These are phyloP conservation scores for Malurus melanocephalus DNA, from an alignment of 2,113 vertebrate species.

Conservation along the genomic window DNA sequence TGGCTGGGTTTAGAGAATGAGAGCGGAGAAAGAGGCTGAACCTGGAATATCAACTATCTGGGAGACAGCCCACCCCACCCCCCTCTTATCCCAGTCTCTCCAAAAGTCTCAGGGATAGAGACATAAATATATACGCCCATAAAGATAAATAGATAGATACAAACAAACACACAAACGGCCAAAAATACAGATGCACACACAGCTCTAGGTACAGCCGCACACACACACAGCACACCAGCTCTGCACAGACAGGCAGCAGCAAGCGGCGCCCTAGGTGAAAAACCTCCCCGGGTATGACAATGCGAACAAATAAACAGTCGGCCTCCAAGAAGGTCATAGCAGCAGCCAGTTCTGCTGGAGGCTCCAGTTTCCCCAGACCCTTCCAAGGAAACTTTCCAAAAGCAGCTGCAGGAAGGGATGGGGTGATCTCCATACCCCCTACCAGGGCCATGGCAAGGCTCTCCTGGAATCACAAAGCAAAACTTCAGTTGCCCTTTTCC, in stretches of 20 bases:
- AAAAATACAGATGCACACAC: neutral
- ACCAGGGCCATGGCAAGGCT: neutral
- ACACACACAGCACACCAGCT: accelerated
- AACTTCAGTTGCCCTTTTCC: neutral
- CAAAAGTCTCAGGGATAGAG: conserved; percentile 34
- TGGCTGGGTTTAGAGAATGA: conserved; percentile 95
- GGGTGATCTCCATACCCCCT: neutral
- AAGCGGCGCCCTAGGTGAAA: neutral
- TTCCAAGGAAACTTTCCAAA: neutral
- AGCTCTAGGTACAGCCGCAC: accelerated
- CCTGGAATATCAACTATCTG: conserved; percentile 86
- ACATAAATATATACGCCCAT: neutral
- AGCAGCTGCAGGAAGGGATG: neutral
- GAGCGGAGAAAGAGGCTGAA: conserved; percentile 82
- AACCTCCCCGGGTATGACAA: neutral
- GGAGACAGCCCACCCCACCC: conserved; percentile 64
- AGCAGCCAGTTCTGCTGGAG: neutral
- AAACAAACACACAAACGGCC: neutral
- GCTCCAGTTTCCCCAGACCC: neutral
- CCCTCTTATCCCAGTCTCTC: conserved; percentile 42
- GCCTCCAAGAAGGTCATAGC: neutral
- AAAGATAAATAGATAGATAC: neutral
- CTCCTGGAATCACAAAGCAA: neutral
- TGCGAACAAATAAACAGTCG: neutral
- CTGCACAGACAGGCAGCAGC: neutral